Evolutionary conservation across 2,797 vertebrate genomes (phyloP).

Genomic region (Tympanoctomys barrerae): DNA sequence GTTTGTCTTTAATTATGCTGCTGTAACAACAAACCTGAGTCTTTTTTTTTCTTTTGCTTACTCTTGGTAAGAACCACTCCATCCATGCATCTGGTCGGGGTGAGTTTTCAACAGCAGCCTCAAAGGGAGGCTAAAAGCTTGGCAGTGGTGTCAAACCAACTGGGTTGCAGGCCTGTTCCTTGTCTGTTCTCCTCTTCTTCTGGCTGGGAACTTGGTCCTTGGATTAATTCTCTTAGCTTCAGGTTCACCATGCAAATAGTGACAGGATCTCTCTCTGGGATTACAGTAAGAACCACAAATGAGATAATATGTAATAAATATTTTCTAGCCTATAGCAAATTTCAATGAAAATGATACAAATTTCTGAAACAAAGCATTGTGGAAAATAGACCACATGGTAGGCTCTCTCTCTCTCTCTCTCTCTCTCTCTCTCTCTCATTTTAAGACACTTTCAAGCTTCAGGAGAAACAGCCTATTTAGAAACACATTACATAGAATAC

Average conservation of each 20-base stretch:
- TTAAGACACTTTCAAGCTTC: conserved; percentile 50
- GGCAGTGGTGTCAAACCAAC: background rate
- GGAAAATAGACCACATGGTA: background rate
- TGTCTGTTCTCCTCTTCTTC: background rate
- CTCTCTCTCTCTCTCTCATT: background rate
- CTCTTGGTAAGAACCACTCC: background rate
- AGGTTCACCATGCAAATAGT: background rate
- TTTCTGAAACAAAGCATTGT: conserved; percentile 43
- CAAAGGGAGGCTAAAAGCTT: background rate
- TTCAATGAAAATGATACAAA: background rate
- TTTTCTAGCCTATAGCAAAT: background rate
- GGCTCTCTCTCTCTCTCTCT: too few species aligned
- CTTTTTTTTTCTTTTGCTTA: background rate
- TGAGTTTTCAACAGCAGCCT: background rate
- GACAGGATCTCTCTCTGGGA: background rate
- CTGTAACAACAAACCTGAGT: background rate
- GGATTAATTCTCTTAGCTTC: background rate
- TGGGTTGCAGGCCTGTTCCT: background rate
- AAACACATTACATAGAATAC: background rate
- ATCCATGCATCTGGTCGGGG: background rate
- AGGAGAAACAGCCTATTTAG: background rate
- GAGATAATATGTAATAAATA: conserved; percentile 40
- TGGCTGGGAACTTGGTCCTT: background rate
- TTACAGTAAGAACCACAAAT: conserved; percentile 13
- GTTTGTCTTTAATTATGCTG: conserved; percentile 19